Conservation (phyloP, 2,113 vertebrate species). For the Girardinichthys multiradiatus region DNA sequence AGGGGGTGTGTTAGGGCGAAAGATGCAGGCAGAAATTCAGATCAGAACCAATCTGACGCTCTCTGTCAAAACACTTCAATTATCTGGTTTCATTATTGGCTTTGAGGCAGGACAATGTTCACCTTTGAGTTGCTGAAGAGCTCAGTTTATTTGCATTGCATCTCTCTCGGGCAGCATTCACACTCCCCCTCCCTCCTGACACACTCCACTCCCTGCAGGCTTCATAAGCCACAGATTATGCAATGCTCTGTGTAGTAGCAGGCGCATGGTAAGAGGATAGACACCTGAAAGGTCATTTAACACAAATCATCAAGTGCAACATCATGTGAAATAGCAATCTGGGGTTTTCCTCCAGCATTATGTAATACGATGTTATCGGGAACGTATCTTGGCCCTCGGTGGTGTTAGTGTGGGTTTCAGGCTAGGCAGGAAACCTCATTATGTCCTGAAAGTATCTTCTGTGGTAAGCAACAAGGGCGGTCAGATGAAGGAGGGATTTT, state of each 20-base stretch:
- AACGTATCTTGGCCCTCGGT: slow-evolving; percentile 32
- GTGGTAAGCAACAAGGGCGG: slow-evolving; percentile 54
- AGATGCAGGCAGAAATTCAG: slow-evolving; percentile 36
- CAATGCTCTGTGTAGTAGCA: slow-evolving; percentile 10
- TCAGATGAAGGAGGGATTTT: slow-evolving; percentile 58
- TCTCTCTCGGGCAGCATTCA: slow-evolving; percentile 30
- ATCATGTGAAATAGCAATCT: slow-evolving; percentile 4
- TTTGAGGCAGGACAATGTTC: slow-evolving; percentile 23
- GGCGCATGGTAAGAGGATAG: slow-evolving; percentile 7
- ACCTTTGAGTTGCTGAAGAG: slow-evolving; percentile 4
- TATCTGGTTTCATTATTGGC: slow-evolving; percentile 39
- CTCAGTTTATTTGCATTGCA: slow-evolving; percentile 33
- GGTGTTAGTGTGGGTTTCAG: slow-evolving; percentile 44
- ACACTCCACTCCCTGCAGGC: slow-evolving; percentile 19
- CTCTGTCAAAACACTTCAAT: slow-evolving; percentile 34
- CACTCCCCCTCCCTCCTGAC: slow-evolving; percentile 20
- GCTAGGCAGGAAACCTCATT: slow-evolving; percentile 67
- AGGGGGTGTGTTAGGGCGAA: neutral
- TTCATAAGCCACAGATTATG: slow-evolving; percentile 25
- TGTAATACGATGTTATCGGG: slow-evolving; percentile 53
- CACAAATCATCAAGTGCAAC: neutral
- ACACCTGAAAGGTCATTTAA: neutral
- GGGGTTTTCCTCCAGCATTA: slow-evolving; percentile 28
- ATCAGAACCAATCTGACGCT: slow-evolving; percentile 57
- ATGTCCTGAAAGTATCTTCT: slow-evolving; percentile 66